Evolutionary conservation across 2,888 invertebrate genomes (phyloP), one percentile per base, ranked within the genome.

Genomic region (Brachyopa scutellaris): DNA sequence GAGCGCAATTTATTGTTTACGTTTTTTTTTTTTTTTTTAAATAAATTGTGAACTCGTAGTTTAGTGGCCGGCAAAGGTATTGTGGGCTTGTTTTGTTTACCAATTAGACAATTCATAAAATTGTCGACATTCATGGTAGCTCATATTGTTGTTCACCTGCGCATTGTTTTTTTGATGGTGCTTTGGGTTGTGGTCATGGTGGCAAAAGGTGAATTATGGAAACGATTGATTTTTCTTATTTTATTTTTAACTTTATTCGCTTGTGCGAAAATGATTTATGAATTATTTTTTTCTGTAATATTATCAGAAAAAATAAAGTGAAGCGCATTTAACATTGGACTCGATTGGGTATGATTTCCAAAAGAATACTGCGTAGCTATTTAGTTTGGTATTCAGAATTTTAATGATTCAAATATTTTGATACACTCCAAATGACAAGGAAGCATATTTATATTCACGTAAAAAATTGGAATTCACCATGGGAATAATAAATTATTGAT

Each of bases 21-120:
- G 70, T 38, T 49, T 3, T 11, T 47, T 57, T 3, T 11, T 47
- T 57, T 74, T 57, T 31, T n/a, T 45, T 62, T 55, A 33, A 33
- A 21, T 21, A 19, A 38, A 29, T 23, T 51, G 13, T 49, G 15
- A 49, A 42, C 31, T 33, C 8, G 19, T n/a, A 31, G 33, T 62
- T 64, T 8, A 42, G 11, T 69, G 74, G 40, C 74, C 67, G 76
- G 78, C 57, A 29, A 47, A 57, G 21, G 77, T 57, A 19, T 40
- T 64, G 61, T 59, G 49, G 72, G 72, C 26, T 73, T 59, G 78
- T 64, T 78, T 73, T 73, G 78, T 72, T 73, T 78, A 73, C 64
- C 72, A 73, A 78, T 78, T 73, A 78, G 64, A 42, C 29, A 57
- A 53, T 51, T 59, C 51, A 64, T 59, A 64, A 33, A 66, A 42